phyloP scores from a whole-genome alignment of 53 echinoderm and acorn worm species.

The Luidia sarsii region DNA sequence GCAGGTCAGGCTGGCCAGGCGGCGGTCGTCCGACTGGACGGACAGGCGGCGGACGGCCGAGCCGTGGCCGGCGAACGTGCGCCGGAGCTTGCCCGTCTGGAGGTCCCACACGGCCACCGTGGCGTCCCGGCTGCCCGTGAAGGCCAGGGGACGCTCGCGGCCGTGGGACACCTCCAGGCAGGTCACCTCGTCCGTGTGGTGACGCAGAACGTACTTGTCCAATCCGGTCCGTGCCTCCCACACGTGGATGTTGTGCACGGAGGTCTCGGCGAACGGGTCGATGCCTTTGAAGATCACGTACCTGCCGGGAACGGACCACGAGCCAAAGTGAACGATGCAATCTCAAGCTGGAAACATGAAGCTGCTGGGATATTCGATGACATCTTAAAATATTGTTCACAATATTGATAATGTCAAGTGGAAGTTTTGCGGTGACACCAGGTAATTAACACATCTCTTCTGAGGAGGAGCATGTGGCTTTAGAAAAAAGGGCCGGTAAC shows the following conservation, averaged over 20 bases:
- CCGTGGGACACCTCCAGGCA: constrained; percentile 40
- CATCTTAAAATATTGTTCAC: not conserved
- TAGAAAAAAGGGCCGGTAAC: no score
- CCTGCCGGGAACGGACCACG: not conserved
- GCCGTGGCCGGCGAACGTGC: constrained; percentile 22
- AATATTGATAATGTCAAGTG: no score
- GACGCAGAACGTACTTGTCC: constrained; percentile 1
- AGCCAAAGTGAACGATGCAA: no score
- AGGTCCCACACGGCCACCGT: constrained; percentile 60
- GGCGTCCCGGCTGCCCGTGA: constrained; percentile 42
- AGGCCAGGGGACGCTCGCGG: constrained; percentile 24
- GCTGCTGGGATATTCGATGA: no score
- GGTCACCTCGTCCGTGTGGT: constrained; percentile 34
- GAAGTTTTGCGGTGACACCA: no score
- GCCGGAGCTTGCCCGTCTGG: constrained; percentile 29
- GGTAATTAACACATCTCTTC: no score
- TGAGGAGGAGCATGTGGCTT: no score
- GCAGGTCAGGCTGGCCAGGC: constrained; percentile 29
- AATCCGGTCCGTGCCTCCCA: constrained; percentile 56
- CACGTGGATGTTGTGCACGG: constrained; percentile 39
- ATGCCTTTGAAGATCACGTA: constrained; percentile 55
- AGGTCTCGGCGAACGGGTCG: constrained; percentile 32
- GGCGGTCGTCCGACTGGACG: constrained; percentile 10
- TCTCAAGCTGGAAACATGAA: no score
- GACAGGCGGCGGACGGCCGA: not conserved